Evolutionary conservation across 1,140 invertebrate genomes (phyloP), one percentile per base, ranked within the genome.

Genomic region (Trichomalopsis sarcophagae): DNA sequence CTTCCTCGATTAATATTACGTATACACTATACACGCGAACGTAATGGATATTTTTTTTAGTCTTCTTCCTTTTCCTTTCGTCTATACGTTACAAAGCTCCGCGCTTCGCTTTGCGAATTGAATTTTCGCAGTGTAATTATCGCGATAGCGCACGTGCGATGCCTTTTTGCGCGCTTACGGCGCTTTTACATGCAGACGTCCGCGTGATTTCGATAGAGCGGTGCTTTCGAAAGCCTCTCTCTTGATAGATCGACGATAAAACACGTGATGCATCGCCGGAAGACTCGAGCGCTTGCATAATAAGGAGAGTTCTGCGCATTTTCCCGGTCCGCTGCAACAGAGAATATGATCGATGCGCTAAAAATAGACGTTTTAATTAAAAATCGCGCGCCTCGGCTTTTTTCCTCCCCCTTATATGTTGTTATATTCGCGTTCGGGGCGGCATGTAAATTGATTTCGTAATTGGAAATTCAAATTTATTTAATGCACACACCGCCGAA

Each of bases 11-110:
- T 62, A 62, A 62, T 62, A 62, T 62, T 62, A 21, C n/a, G 17
- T 21, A n/a, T 6, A 62, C 2, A 84, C 71, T 79, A 30, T 84
- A 77, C 73, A 74, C 27, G 27, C 27, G 62, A 83, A 47, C 21
- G 5, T 71, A 84, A 84, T 84, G 75, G 76, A 84, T 78, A 71
- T 78, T 78, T 66, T 14, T 68, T 23, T 5, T 68, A 44, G 68
- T 11, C 11, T 74, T 74, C 30, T 74, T 17, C 9, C 1, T 74
- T 74, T 36, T 74, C 14, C 40, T 74, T 74, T 36, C 9, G 21
- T 69, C 27, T 23, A 21, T 44, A 27, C 27, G 27, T 27, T 27
- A 27, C 27, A 44, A 44, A 44, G 68, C 68, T n/a, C 17, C 27
- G 23, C 27, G 23, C 33, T 73, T 21, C 17, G 71, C 68, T 71